phyloP scores from a whole-genome alignment of 92 coral and sea anemone species.

The Phenganax stokvisi region DNA sequence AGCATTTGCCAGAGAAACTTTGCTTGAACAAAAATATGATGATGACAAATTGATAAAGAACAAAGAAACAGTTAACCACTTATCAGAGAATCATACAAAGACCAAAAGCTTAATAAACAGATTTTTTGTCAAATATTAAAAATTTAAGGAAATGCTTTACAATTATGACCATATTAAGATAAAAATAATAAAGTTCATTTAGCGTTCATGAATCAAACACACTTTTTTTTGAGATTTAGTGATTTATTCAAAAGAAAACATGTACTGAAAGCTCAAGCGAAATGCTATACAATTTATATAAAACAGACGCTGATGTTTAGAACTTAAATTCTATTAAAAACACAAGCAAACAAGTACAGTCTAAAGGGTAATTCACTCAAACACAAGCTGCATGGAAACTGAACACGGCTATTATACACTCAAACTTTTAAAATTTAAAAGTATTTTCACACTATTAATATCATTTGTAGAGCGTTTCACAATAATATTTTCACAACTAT shows the following conservation, averaged over 20 bases:
- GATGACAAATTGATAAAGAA: too few species aligned
- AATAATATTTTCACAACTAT: background rate
- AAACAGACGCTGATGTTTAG: background rate
- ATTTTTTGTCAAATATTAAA: background rate
- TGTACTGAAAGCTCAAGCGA: too few species aligned
- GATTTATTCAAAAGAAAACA: too few species aligned
- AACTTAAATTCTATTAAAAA: background rate
- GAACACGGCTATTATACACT: background rate
- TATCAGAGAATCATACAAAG: too few species aligned
- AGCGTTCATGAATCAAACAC: background rate
- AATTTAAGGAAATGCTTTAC: background rate
- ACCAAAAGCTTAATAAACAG: too few species aligned
- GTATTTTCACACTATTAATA: background rate
- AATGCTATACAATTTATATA: too few species aligned
- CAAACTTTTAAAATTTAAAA: background rate
- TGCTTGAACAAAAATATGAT: too few species aligned
- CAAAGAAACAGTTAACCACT: too few species aligned
- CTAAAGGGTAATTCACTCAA: background rate
- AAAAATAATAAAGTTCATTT: background rate
- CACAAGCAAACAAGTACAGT: background rate
- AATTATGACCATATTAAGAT: background rate
- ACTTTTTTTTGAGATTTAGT: background rate
- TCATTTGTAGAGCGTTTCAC: background rate
- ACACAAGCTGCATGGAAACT: too few species aligned
- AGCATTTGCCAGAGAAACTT: too few species aligned